These are phyloP conservation scores for Vollenhovia emeryi DNA, from an alignment of 1,140 invertebrate genomes.

Conservation along the genomic window DNA sequence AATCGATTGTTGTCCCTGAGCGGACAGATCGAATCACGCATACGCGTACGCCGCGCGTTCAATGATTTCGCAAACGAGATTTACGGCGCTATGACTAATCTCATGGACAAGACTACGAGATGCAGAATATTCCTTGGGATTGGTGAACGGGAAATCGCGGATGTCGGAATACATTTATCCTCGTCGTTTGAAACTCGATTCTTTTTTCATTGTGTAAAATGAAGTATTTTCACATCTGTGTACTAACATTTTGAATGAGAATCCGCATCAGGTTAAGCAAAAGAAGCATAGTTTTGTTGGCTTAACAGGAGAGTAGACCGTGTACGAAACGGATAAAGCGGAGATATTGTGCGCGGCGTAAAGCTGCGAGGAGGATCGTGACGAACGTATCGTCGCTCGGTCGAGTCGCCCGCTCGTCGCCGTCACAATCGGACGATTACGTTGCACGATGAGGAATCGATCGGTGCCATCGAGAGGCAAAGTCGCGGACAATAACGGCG, in stretches of 20 bases:
- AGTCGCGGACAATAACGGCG: constrained; percentile 55
- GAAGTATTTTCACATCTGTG: not conserved
- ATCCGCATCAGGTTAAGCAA: not conserved
- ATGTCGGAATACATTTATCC: not conserved
- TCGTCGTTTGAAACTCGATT: not conserved
- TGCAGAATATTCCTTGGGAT: not conserved
- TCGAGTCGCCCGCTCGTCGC: not conserved
- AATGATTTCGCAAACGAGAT: constrained; percentile 38
- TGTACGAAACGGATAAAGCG: not conserved
- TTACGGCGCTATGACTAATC: constrained; percentile 39
- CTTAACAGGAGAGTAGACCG: not conserved
- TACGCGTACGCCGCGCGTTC: not conserved
- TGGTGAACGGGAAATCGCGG: not conserved
- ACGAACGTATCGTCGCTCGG: not conserved
- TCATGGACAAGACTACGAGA: not conserved
- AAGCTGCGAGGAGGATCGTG: constrained; percentile 26
- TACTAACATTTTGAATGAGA: not conserved
- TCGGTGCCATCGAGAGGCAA: constrained; percentile 53
- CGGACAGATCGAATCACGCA: constrained; percentile 66
- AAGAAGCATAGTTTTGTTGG: not conserved
- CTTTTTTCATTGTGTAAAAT: not conserved
- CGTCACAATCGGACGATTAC: constrained; percentile 46
- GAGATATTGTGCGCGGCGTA: not conserved
- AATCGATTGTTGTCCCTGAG: constrained; percentile 72
- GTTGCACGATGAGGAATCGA: constrained; percentile 42